phyloP scores from a whole-genome alignment of 2,888 invertebrate species.

The Venusia cambrica region DNA sequence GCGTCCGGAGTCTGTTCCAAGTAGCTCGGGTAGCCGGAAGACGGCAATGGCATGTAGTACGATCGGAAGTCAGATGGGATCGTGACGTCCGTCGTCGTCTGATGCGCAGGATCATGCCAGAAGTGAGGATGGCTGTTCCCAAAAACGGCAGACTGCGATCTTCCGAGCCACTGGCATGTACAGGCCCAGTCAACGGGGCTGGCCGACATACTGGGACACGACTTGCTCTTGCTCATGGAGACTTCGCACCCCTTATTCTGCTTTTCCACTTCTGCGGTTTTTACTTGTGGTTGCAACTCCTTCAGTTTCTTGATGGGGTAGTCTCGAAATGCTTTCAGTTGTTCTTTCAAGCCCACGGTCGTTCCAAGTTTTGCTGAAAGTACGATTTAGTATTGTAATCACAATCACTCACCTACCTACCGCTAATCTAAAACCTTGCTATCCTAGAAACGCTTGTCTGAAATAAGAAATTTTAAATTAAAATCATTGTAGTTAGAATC shows the following conservation, averaged over 20 bases:
- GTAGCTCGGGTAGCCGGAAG: not conserved
- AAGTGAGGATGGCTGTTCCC: conserved; percentile 27
- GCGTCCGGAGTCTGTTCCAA: conserved; percentile 4
- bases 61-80: conserved; percentile 12
- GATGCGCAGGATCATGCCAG: conserved; percentile 7
- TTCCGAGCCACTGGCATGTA: conserved; percentile 21
- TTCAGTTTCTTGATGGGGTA: conserved; percentile 32
- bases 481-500: conserved; percentile 7
- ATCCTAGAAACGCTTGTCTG: not conserved
- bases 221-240: conserved; percentile 34
- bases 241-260: conserved; percentile 12
- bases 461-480: conserved; percentile 35
- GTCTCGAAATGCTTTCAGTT: conserved; percentile 34
- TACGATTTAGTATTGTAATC: conserved; percentile 50
- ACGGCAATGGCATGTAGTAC: conserved; percentile 9
- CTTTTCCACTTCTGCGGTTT: conserved; percentile 21
- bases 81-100: conserved; percentile 5
- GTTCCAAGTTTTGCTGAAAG: conserved; percentile 56
- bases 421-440: conserved; percentile 14
- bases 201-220: conserved; percentile 39
- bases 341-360: conserved; percentile 45
- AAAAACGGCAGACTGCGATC: conserved; percentile 34
- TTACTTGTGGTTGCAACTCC: conserved; percentile 24
- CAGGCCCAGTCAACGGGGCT: conserved; percentile 7
- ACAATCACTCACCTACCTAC: conserved; percentile 33